Evolutionary conservation across 64 coral and sea anemone genomes (phyloP), one percentile per base, ranked within the genome.

Genomic region (Hydrozoanthus tunicans): DNA sequence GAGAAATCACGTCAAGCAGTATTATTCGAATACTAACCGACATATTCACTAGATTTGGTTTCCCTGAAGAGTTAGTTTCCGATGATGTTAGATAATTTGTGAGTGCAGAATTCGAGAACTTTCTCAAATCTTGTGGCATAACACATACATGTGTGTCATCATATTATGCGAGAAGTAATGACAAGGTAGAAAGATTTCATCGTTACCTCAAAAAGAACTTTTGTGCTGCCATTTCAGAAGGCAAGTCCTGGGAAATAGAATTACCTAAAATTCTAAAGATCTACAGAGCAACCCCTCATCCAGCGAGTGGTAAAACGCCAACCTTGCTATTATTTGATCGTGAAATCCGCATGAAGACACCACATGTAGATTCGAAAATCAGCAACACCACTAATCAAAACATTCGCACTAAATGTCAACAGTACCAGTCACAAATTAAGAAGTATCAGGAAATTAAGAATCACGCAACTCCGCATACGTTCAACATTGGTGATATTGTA

Each of bases 201-300:
- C 68, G 32, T 11, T 83, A 92, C 75, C 80, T 92, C 9, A 92
- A 92, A 81, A 92, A 84, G 55, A 92, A 85, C 64, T 85, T 92
- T 73, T 69, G 61, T 12, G 81, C 81, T 6, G 91, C 52, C 61
- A 77, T 83, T 32, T 25, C 91, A 15, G 80, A 92, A 56, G 70
- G 91, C 17, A 92, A 84, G 53, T 78, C 81, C 5, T 92, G 91
- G 81, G 79, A 92, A 53, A 7, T 63, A 53, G 69, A 85, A 64
- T 68, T 81, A 62, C 14, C 64, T 51, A 53, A 62, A 78, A 60
- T 59, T 56, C 11, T 77, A 3, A 62, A 53, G 26, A 24, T 10
- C 66, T 58, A 71, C 82, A 54, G 63, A 53, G 82, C 27, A 58
- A 89, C 85, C 62, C 86, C 58, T 77, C 64, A 59, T 17, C 12